Percentiles rank a stretch among this genome's conserved stretches.
These are phyloP conservation scores for Eumacrocentrus americanus DNA, from an alignment of 2,888 invertebrate genomes.

Conservation along the genomic window DNA sequence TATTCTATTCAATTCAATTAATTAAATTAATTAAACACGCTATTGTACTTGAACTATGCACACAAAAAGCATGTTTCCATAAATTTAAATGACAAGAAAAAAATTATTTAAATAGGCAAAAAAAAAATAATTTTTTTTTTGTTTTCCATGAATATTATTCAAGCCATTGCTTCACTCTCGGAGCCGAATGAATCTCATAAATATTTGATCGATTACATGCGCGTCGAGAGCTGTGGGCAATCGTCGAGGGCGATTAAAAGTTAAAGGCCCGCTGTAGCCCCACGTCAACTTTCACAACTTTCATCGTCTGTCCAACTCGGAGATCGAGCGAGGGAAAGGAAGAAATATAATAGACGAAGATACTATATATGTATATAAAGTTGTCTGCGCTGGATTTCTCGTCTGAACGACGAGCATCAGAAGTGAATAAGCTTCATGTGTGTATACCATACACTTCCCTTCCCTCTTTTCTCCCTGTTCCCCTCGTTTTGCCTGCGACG, in stretches of 20 bases:
- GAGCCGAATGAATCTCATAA: conserved; percentile 7
- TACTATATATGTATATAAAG: not conserved
- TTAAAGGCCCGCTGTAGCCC: conserved; percentile 27
- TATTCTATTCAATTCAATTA: too few relatives aligned
- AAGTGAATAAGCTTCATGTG: not conserved
- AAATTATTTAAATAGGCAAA: not conserved
- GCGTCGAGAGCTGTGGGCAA: conserved; percentile 2
- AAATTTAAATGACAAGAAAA: too few relatives aligned
- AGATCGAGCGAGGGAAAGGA: not conserved
- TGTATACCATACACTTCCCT: not conserved
- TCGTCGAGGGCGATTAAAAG: conserved; percentile 32
- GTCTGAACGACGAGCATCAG: too few relatives aligned
- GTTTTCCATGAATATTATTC: not conserved
- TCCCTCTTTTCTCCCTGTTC: not conserved
- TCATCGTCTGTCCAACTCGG: conserved; percentile 32
- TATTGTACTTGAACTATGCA: too few relatives aligned
- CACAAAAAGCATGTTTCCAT: too few relatives aligned
- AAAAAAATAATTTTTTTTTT: too few relatives aligned
- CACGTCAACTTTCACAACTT: conserved; percentile 38
- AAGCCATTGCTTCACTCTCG: not conserved
- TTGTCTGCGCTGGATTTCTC: not conserved
- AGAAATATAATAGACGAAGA: not conserved
- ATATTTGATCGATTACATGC: conserved; percentile 8
- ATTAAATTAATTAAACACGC: conserved; percentile 7
- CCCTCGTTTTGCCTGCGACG: not conserved